Evolutionary conservation across 2,888 invertebrate genomes (phyloP).

Genomic region (Trissolcus brochymenae): DNA sequence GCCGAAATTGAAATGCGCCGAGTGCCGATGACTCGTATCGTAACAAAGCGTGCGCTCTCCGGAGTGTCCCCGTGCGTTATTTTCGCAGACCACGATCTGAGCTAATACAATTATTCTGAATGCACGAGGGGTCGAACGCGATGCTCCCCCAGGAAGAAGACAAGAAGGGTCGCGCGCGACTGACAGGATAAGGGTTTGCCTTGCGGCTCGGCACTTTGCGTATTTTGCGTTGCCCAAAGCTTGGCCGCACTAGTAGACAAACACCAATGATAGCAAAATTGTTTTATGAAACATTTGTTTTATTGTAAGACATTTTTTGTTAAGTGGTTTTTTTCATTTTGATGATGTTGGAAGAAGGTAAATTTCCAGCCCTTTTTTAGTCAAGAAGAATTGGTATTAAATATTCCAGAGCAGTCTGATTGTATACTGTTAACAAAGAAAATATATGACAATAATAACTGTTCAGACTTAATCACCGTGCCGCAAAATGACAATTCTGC

Average conservation of each 20-base stretch:
- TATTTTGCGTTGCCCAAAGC: constrained; percentile 4
- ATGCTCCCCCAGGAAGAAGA: constrained; percentile 56
- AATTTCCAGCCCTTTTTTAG: too few relatives aligned
- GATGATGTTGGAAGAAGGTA: too few relatives aligned
- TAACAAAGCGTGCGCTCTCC: constrained; percentile 40
- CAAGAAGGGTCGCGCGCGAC: constrained; percentile 52
- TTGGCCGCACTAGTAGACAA: constrained; percentile 5
- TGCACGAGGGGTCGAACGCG: constrained; percentile 60
- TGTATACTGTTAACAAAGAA: constrained; percentile 21
- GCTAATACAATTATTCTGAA: constrained; percentile 73
- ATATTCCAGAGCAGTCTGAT: not conserved
- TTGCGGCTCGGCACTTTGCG: constrained; percentile 60
- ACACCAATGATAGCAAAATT: constrained; percentile 25
- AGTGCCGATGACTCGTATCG: constrained; percentile 58
- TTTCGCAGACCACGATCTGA: constrained; percentile 64
- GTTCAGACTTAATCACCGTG: constrained; percentile 37
- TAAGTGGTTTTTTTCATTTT: not conserved
- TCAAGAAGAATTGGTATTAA: too few relatives aligned
- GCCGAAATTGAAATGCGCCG: constrained; percentile 54
- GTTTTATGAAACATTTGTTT: constrained; percentile 6
- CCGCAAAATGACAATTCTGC: constrained; percentile 47
- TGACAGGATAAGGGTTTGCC: constrained; percentile 60
- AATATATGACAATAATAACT: constrained; percentile 35
- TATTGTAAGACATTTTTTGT: too few relatives aligned
- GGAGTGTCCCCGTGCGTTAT: constrained; percentile 43